These are phyloP conservation scores for Nannospalax galili DNA, from an alignment of 2,113 vertebrate genomes.

Conservation along the genomic window DNA sequence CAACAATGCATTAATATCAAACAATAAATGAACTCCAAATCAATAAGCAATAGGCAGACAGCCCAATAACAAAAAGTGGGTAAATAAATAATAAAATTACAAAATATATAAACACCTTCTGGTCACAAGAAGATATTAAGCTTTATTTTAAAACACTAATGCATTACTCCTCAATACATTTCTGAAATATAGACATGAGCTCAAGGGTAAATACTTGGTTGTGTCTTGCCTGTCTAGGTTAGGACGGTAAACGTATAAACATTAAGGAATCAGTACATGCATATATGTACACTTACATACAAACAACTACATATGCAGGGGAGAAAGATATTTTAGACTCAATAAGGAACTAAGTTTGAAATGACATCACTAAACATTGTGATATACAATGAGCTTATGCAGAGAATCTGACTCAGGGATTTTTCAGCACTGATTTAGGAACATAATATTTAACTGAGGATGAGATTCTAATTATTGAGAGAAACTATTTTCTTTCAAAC, in stretches of 20 bases:
- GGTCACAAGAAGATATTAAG: not conserved
- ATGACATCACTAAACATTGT: not conserved
- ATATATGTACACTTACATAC: too few relatives aligned
- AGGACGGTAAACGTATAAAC: not conserved
- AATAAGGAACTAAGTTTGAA: not conserved
- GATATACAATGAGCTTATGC: not conserved
- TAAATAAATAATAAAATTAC: not conserved
- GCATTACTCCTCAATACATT: too few relatives aligned
- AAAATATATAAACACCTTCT: not conserved
- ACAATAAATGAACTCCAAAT: not conserved
- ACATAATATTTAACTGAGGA: not conserved
- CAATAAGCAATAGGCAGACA: not conserved
- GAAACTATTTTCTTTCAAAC: not conserved
- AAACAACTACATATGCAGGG: too few relatives aligned
- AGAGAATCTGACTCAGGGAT: not conserved
- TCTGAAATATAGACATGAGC: too few relatives aligned
- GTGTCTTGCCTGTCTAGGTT: not conserved
- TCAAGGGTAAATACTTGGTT: not conserved
- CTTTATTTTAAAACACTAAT: not conserved
- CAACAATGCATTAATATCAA: not conserved
- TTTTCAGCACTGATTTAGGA: not conserved
- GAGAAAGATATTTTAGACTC: not conserved
- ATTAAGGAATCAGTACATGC: too few relatives aligned
- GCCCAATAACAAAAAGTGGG: not conserved
- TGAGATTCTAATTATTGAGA: not conserved